These are phyloP conservation scores for Anadara kagoshimensis DNA, from an alignment of 1,140 invertebrate genomes.

Conservation along the genomic window DNA sequence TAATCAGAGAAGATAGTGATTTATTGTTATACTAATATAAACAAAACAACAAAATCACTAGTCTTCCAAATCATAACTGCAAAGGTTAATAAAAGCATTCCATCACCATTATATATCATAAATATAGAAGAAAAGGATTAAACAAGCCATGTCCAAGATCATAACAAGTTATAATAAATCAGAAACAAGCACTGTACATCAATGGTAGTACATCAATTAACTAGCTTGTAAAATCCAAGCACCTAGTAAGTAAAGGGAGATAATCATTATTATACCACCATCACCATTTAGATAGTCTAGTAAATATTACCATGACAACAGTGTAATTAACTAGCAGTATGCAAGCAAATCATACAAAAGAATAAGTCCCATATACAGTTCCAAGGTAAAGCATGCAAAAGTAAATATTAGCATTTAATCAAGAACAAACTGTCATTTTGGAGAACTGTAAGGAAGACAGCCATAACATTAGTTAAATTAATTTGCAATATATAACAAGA, in stretches of 20 bases:
- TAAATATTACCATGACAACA: background rate
- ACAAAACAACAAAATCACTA: conserved; percentile 99
- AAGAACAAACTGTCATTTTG: too few relatives aligned
- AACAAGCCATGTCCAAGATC: background rate
- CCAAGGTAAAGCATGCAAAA: too few relatives aligned
- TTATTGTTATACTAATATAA: conserved; percentile 88
- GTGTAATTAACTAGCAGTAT: background rate
- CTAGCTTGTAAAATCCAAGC: background rate
- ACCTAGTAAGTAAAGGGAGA: background rate
- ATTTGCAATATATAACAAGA: too few relatives aligned
- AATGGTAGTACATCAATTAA: background rate
- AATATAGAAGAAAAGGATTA: background rate
- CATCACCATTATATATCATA: conserved; percentile 25
- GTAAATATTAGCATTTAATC: too few relatives aligned
- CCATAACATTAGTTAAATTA: too few relatives aligned
- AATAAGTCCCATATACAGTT: too few relatives aligned
- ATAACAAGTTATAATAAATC: background rate
- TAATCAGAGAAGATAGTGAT: conserved; percentile 84
- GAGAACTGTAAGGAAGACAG: too few relatives aligned
- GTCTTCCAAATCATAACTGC: conserved; percentile 90
- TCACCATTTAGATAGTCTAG: background rate
- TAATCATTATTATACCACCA: background rate
- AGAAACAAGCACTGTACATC: conserved; percentile 11
- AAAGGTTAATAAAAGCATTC: conserved; percentile 15
- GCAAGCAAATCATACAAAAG: too few relatives aligned